phyloP scores from a whole-genome alignment of 2,797 vertebrate genomes.

The Typhlichthys subterraneus region DNA sequence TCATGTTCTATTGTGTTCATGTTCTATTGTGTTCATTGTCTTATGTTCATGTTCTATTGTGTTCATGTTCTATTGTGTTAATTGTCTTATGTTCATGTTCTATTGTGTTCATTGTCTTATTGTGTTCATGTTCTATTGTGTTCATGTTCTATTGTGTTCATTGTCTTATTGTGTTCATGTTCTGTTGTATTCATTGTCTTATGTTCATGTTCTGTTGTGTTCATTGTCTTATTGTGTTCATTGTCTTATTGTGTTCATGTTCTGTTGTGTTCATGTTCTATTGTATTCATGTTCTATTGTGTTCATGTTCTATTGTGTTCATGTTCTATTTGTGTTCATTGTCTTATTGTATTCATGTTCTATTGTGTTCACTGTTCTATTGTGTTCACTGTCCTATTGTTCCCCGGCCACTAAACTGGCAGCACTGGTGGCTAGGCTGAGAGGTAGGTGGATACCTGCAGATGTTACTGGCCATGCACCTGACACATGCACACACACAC shows the following conservation, averaged over 20 bases:
- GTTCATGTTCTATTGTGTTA: slow-evolving; percentile 6
- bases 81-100: neutral
- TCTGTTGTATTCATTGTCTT: too few species aligned
- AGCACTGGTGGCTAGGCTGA: slow-evolving; percentile 74
- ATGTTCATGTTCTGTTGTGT: neutral
- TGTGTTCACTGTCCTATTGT: slow-evolving; percentile 20
- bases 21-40: too few species aligned
- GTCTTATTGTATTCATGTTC: too few species aligned
- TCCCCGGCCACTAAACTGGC: slow-evolving; percentile 53
- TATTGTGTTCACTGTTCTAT: too few species aligned
- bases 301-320: neutral
- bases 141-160: slow-evolving; percentile 11
- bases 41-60: too few species aligned
- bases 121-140: neutral
- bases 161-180: too few species aligned
- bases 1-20: slow-evolving; percentile 17
- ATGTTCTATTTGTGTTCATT: slow-evolving; percentile 11
- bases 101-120: too few species aligned
- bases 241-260: slow-evolving; percentile 21
- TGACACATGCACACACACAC: slow-evolving; percentile 1
- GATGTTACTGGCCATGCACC: slow-evolving; percentile 9
- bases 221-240: slow-evolving; percentile 22
- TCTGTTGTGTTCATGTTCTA: slow-evolving; percentile 21
- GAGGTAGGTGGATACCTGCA: slow-evolving; percentile 70
- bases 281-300: neutral